Percentiles rank a stretch among this genome's conserved stretches.
phyloP scores from a whole-genome alignment of 2,113 vertebrate species.

The Martes martes region DNA sequence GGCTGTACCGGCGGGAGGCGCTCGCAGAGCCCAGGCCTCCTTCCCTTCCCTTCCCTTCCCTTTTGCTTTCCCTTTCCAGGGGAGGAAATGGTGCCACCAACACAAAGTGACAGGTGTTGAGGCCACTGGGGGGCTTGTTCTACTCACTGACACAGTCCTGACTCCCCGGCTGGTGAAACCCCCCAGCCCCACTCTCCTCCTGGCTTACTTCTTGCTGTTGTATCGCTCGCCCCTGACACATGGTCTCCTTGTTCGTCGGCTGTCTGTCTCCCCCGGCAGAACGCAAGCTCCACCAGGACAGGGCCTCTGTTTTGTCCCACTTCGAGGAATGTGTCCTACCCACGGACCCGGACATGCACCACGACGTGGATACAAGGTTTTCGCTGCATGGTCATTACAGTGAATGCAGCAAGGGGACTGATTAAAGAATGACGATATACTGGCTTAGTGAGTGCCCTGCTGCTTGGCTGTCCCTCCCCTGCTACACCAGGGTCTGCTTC shows the following conservation, averaged over 20 bases:
- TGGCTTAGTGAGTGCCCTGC: background rate
- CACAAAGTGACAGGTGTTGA: background rate
- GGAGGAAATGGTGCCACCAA: too few relatives aligned
- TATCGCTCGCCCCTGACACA: background rate
- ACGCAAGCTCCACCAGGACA: background rate
- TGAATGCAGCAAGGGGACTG: background rate
- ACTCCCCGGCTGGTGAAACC: background rate
- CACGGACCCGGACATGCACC: background rate
- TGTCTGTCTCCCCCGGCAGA: background rate
- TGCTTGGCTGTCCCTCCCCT: background rate
- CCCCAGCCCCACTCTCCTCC: rapidly evolving
- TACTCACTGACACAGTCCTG: background rate
- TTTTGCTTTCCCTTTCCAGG: too few relatives aligned
- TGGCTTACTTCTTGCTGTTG: background rate
- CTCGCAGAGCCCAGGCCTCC: background rate
- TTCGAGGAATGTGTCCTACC: background rate
- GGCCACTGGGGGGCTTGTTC: rapidly evolving
- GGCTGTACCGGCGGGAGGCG: background rate
- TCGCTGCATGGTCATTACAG: background rate
- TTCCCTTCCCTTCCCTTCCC: background rate
- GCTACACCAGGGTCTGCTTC: background rate
- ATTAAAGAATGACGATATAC: too few relatives aligned
- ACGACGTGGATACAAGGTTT: background rate
- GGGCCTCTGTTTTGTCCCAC: background rate
- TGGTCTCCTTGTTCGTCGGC: background rate